Evolutionary conservation across 2,888 invertebrate species (phyloP), one percentile per base, ranked within the genome.

Genomic region (Cerastis leucographa): DNA sequence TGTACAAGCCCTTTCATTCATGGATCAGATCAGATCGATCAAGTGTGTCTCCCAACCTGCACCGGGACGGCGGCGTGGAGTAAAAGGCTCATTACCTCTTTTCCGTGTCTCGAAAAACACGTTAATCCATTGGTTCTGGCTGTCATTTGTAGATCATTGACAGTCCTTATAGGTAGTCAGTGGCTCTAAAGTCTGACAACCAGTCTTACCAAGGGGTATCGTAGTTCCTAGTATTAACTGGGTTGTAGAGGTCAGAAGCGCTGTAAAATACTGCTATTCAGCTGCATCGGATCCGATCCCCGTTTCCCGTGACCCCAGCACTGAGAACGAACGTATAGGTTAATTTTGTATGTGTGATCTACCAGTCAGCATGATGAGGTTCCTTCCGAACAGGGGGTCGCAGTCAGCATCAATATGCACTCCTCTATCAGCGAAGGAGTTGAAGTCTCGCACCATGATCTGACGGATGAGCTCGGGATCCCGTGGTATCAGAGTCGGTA

Each of bases 351-450:
- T 22, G 35, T 71, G 14, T 40, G 25, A 40, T 42, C 59, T 85
- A 92, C 94, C 94, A 76, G 90, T 90, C 46, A 94, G 83, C 92
- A 94, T 94, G 54, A 94, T 92, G 22, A 94, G 91, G 79, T 94
- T 94, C 14, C 90, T 85, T 56, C 94, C 94, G 67, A 94, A 94
- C 44, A 94, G 81, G 0, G 94, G 93, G 73, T 94, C 94, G 76
- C 93, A 92, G 67, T 93, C 93, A 2, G 89, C 85, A 4, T 84
- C 91, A 14, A 94, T 94, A 42, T 92, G 92, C 1, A 94, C 90
- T 2, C 94, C 94, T 75, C 94, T 84, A 44, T 94, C 94, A 4
- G 91, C 84, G 80, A 94, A 94, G 14, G 90, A 86, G 77, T 88
- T 86, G 88, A 94, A 94, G 66, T 94, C 94, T 0, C 93, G 90